A percentile compares a stretch with the other conserved stretches of the same genome.
Evolutionary conservation across 1,140 invertebrate genomes (phyloP).

Genomic region (Magallana ariakensis): DNA sequence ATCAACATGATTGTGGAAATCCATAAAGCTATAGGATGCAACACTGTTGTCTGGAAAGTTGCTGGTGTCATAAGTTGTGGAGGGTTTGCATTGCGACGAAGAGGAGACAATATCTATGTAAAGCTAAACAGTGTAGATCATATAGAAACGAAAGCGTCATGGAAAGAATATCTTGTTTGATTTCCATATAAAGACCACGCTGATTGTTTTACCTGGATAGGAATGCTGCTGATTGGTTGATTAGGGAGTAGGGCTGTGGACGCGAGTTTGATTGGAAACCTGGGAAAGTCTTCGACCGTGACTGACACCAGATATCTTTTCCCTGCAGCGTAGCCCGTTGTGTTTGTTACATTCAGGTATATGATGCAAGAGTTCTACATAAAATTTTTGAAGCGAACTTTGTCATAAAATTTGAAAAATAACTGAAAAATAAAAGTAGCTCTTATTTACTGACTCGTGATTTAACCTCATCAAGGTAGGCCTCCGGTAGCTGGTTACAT

Average conservation of each 20-base stretch:
- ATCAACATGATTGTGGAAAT: not conserved
- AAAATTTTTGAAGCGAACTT: not conserved
- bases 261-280: slow-evolving; percentile 13
- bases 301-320: slow-evolving; percentile 15
- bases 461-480: slow-evolving; percentile 39
- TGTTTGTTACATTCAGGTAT: slow-evolving; percentile 12
- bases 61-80: not conserved
- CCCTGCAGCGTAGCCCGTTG: not conserved
- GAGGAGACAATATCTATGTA: slow-evolving; percentile 8
- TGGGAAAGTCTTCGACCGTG: slow-evolving; percentile 41
- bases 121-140: not conserved
- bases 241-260: slow-evolving; percentile 7
- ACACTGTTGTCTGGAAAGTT: not conserved
- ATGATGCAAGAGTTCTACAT: slow-evolving; percentile 33
- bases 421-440: not conserved
- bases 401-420: not conserved
- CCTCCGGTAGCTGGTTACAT: slow-evolving; percentile 38
- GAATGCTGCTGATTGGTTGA: slow-evolving; percentile 33
- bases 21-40: not conserved
- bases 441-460: not conserved
- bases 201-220: slow-evolving; percentile 18
- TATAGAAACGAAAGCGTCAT: no score
- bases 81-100: not conserved
- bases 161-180: no score
- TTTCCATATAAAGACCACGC: no score